Evolutionary conservation across 1,140 invertebrate genomes (phyloP), one percentile per base, ranked within the genome.

Genomic region (Ceratina australensis): DNA sequence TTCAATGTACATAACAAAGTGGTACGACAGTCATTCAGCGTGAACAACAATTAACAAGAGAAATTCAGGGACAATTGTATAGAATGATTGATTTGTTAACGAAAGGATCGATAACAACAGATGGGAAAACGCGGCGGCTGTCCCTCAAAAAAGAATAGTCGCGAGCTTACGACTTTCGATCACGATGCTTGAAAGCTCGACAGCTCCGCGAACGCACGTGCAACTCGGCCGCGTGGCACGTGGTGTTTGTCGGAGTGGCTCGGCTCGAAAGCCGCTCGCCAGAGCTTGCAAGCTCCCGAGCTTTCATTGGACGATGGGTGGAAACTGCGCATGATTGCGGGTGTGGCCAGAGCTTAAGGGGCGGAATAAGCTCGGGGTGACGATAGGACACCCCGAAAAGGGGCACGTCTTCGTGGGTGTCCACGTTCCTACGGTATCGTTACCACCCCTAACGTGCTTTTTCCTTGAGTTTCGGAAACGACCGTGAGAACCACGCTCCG

Each of bases 201-300:
- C 86, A 85, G 84, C 87, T 86, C 86, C 85, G 86, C 79, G 86
- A 85, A 84, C 80, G 87, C 91, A 92, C 91, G 91, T 91, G 91
- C 90, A 88, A 83, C 85, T 87, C 87, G 89, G 87, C 84, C 90
- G 89, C 90, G 86, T 87, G 87, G 87, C 91, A 92, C 91, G 91
- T 92, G 91, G 90, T 90, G 90, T 91, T 91, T 92, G 88, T 86
- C 87, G 87, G 86, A 81, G 87, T 81, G 84, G 87, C 84, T 88
- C 82, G 86, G 80, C 77, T 75, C 84, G 83, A 84, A 88, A 90
- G 72, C 83, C 72, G 80, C 72, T 79, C 79, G 67, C 73, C 80
- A 79, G 85, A 86, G 88, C 88, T 89, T 88, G 82, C 86, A 85
- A 87, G 83, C 83, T 85, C 82, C 75, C 74, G 86, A 79, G 82